Evolutionary conservation across 2,113 vertebrate species (phyloP).

Genomic region (Calyptomena viridis): DNA sequence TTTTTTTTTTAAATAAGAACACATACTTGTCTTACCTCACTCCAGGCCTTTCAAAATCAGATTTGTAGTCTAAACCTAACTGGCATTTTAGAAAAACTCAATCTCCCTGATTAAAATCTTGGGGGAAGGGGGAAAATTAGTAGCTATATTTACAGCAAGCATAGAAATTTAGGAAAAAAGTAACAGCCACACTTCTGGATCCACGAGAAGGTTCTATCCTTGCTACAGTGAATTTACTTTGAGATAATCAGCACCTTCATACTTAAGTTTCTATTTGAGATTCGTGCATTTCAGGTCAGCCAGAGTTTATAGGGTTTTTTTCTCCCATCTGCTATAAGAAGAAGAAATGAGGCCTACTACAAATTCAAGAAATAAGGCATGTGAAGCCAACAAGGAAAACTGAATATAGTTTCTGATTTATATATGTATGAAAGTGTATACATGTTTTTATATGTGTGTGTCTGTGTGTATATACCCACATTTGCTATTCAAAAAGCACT

Average conservation of each 20-base stretch:
- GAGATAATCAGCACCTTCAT: neutral
- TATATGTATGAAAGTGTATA: fast-evolving
- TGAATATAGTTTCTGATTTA: neutral
- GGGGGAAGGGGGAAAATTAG: fast-evolving
- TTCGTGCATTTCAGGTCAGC: neutral
- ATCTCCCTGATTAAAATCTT: fast-evolving
- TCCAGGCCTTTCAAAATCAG: neutral
- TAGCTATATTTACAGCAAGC: neutral
- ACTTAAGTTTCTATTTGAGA: neutral
- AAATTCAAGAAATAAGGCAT: neutral
- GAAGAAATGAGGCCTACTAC: neutral
- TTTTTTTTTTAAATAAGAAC: neutral
- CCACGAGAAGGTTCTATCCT: neutral
- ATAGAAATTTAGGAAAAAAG: neutral
- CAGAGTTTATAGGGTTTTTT: neutral
- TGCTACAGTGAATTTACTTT: neutral
- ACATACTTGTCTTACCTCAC: fast-evolving
- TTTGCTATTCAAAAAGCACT: neutral
- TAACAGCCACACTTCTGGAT: neutral
- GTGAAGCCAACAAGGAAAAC: neutral
- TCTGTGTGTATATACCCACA: neutral
- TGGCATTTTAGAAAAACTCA: neutral
- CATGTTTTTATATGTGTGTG: neutral
- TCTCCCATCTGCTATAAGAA: neutral
- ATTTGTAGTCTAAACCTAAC: neutral